Conservation (phyloP, 2,797 vertebrate genomes). For the Labeo calbasu region DNA sequence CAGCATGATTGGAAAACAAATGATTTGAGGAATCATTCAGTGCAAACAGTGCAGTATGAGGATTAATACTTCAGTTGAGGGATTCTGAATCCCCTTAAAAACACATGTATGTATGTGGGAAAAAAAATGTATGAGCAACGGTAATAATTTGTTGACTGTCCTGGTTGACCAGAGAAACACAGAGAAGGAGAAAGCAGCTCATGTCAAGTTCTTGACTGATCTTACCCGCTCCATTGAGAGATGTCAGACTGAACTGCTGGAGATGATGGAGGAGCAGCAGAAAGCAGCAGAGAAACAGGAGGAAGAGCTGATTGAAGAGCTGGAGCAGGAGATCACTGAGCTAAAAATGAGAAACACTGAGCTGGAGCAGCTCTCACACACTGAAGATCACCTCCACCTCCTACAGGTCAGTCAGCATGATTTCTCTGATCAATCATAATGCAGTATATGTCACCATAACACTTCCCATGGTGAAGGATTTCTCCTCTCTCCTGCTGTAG, state of each 20-base stretch:
- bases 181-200: too few relatives aligned
- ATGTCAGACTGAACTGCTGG: too few relatives aligned
- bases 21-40: not conserved
- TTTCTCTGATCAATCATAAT: not conserved
- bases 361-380: too few relatives aligned
- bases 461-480: not conserved
- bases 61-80: too few relatives aligned
- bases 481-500: not conserved
- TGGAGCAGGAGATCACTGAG: too few relatives aligned
- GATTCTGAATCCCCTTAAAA: not conserved
- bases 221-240: not conserved
- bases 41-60: not conserved
- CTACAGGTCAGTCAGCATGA: slow-evolving; percentile 29
- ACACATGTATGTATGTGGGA: not conserved
- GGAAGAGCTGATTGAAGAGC: too few relatives aligned
- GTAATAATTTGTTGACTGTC: too few relatives aligned
- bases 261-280: too few relatives aligned
- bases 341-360: too few relatives aligned
- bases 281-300: too few relatives aligned
- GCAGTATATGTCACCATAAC: not conserved
- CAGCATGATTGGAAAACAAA: not conserved
- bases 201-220: not conserved
- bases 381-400: slow-evolving; percentile 3
- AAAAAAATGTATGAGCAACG: too few relatives aligned
- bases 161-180: too few relatives aligned